Percentiles rank a stretch among this genome's conserved stretches.
Evolutionary conservation across 2,888 invertebrate species (phyloP).

Genomic region (Heliconius cydno): DNA sequence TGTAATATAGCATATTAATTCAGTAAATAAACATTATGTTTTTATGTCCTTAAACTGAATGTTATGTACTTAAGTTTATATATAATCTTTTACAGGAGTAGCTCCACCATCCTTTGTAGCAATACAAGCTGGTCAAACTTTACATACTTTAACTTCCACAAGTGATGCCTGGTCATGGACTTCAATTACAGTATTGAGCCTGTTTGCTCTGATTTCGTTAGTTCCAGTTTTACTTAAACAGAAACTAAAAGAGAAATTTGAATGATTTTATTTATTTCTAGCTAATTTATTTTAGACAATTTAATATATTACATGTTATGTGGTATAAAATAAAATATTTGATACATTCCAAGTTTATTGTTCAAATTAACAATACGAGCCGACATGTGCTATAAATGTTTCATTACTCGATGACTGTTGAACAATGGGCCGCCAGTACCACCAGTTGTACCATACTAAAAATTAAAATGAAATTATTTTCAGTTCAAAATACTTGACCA

Average conservation of each 20-base stretch:
- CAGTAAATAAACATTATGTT: neutral
- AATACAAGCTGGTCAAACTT: slow-evolving; percentile 98
- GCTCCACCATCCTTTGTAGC: slow-evolving; percentile 98
- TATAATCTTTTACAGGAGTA: slow-evolving; percentile 85
- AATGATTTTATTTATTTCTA: slow-evolving; percentile 78
- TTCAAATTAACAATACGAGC: slow-evolving; percentile 86
- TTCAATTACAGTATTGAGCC: slow-evolving; percentile 89
- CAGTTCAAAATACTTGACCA: no score
- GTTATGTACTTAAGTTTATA: neutral
- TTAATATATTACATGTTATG: slow-evolving; percentile 35
- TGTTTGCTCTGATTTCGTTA: slow-evolving; percentile 92
- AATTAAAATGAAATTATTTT: slow-evolving; percentile 57
- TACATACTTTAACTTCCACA: slow-evolving; percentile 95
- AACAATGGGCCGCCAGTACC: slow-evolving; percentile 90
- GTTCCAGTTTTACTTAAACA: slow-evolving; percentile 94
- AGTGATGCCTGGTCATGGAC: slow-evolving; percentile 94
- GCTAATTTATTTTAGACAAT: slow-evolving; percentile 63
- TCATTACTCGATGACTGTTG: slow-evolving; percentile 83
- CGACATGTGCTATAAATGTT: slow-evolving; percentile 86
- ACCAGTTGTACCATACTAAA: slow-evolving; percentile 93
- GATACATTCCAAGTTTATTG: slow-evolving; percentile 66
- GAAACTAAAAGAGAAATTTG: slow-evolving; percentile 89
- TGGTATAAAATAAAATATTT: slow-evolving; percentile 58
- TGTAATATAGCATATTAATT: neutral
- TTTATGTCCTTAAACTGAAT: neutral